Evolutionary conservation across 2,113 vertebrate species (phyloP).

Genomic region (Bufo bufo): DNA sequence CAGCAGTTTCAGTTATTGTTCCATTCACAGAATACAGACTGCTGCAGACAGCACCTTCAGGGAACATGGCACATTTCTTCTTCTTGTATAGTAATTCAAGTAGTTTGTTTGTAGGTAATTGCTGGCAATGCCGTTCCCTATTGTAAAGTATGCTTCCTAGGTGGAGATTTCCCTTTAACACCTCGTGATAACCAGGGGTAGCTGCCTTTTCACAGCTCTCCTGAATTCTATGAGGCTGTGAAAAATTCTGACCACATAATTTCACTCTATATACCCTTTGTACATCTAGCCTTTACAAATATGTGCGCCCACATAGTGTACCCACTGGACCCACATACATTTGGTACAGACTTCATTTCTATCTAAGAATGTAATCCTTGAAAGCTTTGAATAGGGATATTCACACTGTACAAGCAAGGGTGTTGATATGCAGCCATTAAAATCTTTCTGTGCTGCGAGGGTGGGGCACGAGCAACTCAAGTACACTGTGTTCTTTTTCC

Average conservation of each 20-base stretch:
- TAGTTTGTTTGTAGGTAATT: neutral
- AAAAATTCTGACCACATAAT: neutral
- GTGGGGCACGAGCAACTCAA: conserved; percentile 16
- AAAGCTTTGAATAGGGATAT: conserved; percentile 1
- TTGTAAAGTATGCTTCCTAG: neutral
- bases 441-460: conserved; percentile 20
- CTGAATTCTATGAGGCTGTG: neutral
- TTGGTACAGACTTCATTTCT: neutral
- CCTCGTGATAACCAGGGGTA: neutral
- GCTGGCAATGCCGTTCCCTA: neutral
- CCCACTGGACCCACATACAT: neutral
- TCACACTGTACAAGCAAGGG: neutral
- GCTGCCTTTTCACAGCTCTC: neutral
- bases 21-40: too few species aligned
- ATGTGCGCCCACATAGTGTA: neutral
- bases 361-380: conserved; percentile 37
- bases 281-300: neutral
- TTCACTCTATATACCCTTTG: neutral
- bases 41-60: too few species aligned
- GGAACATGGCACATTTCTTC: too few species aligned
- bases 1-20: too few species aligned
- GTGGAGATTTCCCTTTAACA: neutral
- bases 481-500: conserved; percentile 22
- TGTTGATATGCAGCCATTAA: conserved; percentile 19
- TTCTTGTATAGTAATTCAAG: neutral